Evolutionary conservation across 2,113 vertebrate species (phyloP).

Genomic region (Oreochromis niloticus): DNA sequence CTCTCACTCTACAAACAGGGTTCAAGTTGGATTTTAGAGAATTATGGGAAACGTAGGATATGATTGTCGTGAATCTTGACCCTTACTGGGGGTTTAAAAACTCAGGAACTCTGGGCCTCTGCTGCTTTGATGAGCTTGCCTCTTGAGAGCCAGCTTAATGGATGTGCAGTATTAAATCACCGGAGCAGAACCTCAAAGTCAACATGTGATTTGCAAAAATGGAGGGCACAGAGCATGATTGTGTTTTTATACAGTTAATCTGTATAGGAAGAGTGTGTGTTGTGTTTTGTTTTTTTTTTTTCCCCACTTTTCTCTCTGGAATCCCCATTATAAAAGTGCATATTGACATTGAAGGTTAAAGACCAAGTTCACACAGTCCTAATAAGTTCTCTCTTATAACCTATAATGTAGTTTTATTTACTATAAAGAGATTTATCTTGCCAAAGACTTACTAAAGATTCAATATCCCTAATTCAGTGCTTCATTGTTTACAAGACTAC

Average conservation of each 20-base stretch:
- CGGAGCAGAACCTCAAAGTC: neutral
- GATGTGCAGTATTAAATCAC: neutral
- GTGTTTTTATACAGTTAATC: neutral
- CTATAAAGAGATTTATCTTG: neutral
- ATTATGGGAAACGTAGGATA: neutral
- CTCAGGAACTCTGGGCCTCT: neutral
- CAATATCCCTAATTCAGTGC: neutral
- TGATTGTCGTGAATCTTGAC: neutral
- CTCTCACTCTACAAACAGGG: neutral
- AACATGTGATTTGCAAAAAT: neutral
- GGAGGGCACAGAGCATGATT: neutral
- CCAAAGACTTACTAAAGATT: neutral
- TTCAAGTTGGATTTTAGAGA: neutral
- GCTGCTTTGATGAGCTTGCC: neutral
- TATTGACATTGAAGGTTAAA: neutral
- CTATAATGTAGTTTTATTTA: neutral
- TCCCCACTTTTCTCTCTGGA: neutral
- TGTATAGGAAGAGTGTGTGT: neutral
- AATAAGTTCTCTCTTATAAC: neutral
- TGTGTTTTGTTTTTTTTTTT: rapidly evolving
- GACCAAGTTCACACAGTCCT: neutral
- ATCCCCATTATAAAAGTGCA: neutral
- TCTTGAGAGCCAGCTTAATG: neutral
- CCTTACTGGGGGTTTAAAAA: neutral
- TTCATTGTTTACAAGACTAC: neutral